phyloP scores from a whole-genome alignment of 2,888 invertebrate species.

The Anorthoa munda region DNA sequence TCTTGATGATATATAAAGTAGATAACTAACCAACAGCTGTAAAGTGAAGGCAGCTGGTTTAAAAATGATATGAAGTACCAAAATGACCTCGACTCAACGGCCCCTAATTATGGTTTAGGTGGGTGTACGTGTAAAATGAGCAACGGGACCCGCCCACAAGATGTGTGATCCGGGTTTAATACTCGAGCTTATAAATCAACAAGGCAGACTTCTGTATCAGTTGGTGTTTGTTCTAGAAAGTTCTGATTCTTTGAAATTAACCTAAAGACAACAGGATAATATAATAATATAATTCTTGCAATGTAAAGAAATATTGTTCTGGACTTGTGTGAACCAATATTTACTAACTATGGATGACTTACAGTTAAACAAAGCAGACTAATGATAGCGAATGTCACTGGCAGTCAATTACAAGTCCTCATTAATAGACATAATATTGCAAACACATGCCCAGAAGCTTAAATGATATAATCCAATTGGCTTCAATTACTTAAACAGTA shows the following conservation, averaged over 20 bases:
- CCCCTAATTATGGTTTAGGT: slow-evolving; percentile 67
- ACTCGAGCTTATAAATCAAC: slow-evolving; percentile 51
- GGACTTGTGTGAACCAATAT: not conserved
- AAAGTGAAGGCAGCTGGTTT: slow-evolving; percentile 52
- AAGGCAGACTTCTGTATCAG: slow-evolving; percentile 26
- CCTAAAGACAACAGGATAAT: too few species aligned
- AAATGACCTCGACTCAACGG: slow-evolving; percentile 65
- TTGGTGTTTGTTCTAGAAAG: slow-evolving; percentile 12
- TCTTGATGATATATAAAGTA: slow-evolving; percentile 24
- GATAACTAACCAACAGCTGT: slow-evolving; percentile 52
- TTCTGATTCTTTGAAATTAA: not conserved
- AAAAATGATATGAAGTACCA: slow-evolving; percentile 52
- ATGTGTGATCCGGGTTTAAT: slow-evolving; percentile 71
- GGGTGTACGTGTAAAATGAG: slow-evolving; percentile 65
- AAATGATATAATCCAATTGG: slow-evolving; percentile 21
- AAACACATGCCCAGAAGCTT: not conserved
- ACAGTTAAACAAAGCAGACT: not conserved
- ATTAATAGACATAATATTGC: not conserved
- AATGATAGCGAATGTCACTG: not conserved
- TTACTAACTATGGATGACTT: not conserved
- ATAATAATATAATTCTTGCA: too few species aligned
- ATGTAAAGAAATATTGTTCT: not conserved
- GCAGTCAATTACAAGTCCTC: not conserved
- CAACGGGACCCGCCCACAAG: slow-evolving; percentile 67
- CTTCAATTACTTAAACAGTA: slow-evolving; percentile 24